Conservation (phyloP, 1,140 invertebrate genomes). For the Limonius californicus region DNA sequence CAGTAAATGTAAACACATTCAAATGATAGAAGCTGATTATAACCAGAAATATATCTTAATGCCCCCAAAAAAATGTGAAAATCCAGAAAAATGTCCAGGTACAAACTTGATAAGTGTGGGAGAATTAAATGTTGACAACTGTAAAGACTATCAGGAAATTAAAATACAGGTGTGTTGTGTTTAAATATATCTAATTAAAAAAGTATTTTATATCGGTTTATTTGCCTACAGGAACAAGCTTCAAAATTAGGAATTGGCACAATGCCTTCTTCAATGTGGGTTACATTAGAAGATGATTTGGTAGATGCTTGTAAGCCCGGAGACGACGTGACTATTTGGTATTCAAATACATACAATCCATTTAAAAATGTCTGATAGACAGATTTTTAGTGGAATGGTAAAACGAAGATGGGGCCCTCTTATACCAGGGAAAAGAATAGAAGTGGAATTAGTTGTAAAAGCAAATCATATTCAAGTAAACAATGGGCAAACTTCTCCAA, state of each 20-base stretch:
- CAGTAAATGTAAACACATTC: conserved; percentile 70
- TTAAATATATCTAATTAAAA: no score
- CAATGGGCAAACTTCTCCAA: conserved; percentile 61
- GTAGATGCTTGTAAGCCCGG: conserved; percentile 86
- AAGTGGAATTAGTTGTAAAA: conserved; percentile 68
- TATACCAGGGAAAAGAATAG: conserved; percentile 55
- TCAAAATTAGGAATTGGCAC: conserved; percentile 66
- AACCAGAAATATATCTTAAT: conserved; percentile 61
- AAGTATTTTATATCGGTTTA: conserved; percentile 16
- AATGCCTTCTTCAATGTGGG: conserved; percentile 73
- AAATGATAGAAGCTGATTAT: conserved; percentile 64
- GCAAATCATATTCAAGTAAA: conserved; percentile 72
- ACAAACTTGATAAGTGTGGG: conserved; percentile 52
- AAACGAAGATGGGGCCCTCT: conserved; percentile 68
- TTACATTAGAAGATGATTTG: conserved; percentile 81
- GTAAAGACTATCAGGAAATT: conserved; percentile 87
- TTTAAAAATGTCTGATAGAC: no score
- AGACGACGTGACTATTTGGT: conserved; percentile 83
- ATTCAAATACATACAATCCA: no score
- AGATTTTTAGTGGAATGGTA: conserved; percentile 71
- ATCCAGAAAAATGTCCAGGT: conserved; percentile 56
- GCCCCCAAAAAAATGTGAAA: conserved; percentile 58
- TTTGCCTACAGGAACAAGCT: conserved; percentile 64
- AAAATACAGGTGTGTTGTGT: conserved; percentile 66
- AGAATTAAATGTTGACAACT: conserved; percentile 59